Base-by-base conservation (phyloP, 2,113 vertebrate genomes). In the Haemorhous mexicanus region DNA sequence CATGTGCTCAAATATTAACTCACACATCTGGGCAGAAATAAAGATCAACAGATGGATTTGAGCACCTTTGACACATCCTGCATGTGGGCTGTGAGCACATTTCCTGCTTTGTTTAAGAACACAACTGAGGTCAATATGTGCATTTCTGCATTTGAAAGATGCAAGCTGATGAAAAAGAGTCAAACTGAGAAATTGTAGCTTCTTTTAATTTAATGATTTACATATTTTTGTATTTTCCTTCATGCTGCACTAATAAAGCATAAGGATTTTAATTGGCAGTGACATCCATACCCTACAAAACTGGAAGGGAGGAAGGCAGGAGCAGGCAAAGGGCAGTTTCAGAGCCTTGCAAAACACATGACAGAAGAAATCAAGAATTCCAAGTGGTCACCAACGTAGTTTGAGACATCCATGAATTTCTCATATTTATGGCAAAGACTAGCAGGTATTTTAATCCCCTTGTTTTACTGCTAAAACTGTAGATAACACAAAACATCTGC, bases 341-440 rank as follows among this genome's bases (percentile, higher is more conserved):
- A 94, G 72, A 52, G 37, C 56, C 18, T n/a, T 44, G 24, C 39
- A 92, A 33, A 39, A 62, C 33, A 8, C n/a, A 63, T 72, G n/a
- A 33, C 39, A 82, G 89, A 90, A 89, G 41, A 89, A 78, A 93
- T 26, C 30, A 66, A 24, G 28, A 63, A 78, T 95, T 95, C 73
- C 87, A 63, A 30, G 20, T 9, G 13, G 41, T 52, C 19, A 50
- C 16, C 32, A 26, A 8, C 3, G 13, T 5, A 39, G 33, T 18
- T 41, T 33, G n/a, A 83, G 79, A 26, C n/a, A 83, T 35, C 20
- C 39, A 35, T 9, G 16, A 35, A 27, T 59, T 55, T 37, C n/a
- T 32, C 59, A 2, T 21, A n/a, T 21, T 82, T 37, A 91, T 18
- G 20, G 55, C 43, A 63, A 67, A 41, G 2, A 74, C 30, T 5